phyloP scores from a whole-genome alignment of 2,888 invertebrate species.

The Lissocephala sabroskyi region DNA sequence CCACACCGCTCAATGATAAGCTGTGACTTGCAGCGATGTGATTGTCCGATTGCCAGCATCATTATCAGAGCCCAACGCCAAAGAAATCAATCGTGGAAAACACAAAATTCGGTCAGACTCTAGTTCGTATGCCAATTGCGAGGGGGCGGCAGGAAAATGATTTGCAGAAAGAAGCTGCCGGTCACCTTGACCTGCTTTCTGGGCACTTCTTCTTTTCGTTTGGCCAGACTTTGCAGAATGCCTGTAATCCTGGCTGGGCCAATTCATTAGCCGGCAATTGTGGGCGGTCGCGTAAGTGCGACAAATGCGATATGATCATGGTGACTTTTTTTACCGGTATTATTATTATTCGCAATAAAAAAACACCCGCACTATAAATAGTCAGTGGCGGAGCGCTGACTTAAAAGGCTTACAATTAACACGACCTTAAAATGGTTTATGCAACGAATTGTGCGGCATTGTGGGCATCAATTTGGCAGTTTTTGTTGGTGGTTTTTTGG shows the following conservation, averaged over 20 bases:
- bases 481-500: too few species aligned
- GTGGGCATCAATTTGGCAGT: not conserved
- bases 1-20: slow-evolving; percentile 22
- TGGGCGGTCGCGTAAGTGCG: not conserved
- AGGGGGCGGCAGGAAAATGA: slow-evolving; percentile 21
- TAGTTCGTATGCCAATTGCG: too few species aligned
- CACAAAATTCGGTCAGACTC: too few species aligned
- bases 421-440: slow-evolving; percentile 22
- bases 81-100: not conserved
- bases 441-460: slow-evolving; percentile 12
- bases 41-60: not conserved
- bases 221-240: slow-evolving; percentile 17
- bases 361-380: not conserved
- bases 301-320: too few species aligned
- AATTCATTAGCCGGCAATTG: too few species aligned
- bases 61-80: not conserved
- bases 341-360: not conserved
- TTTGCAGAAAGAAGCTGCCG: slow-evolving; percentile 24
- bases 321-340: not conserved
- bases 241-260: slow-evolving; percentile 1
- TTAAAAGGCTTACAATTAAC: slow-evolving; percentile 24
- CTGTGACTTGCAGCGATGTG: slow-evolving; percentile 33
- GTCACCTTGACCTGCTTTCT: slow-evolving; percentile 33
- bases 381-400: not conserved
- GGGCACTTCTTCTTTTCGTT: slow-evolving; percentile 6